Conservation (phyloP, 2,113 vertebrate species). For the Saiga tatarica region DNA sequence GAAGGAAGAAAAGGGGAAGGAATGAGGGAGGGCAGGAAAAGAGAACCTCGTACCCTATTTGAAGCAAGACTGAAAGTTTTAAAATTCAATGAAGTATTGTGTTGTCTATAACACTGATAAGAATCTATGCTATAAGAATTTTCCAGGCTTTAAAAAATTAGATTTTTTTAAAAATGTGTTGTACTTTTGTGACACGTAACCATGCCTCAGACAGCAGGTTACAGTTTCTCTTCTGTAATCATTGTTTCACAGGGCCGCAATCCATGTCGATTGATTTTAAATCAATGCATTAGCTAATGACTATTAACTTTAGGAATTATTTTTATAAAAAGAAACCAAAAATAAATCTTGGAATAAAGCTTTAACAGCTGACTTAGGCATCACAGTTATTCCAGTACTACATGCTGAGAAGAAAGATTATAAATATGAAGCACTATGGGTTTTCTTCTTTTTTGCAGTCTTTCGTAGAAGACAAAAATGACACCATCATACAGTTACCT, state of each 20-base stretch:
- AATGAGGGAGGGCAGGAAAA: neutral
- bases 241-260: neutral
- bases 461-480: slow-evolving; percentile 80
- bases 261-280: slow-evolving; percentile 39
- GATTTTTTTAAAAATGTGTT: slow-evolving; percentile 38
- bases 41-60: neutral
- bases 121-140: neutral
- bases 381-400: slow-evolving; percentile 57
- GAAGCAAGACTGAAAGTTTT: slow-evolving; percentile 26
- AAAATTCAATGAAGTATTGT: neutral
- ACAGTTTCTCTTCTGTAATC: neutral
- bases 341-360: slow-evolving; percentile 64
- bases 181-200: slow-evolving; percentile 7
- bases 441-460: slow-evolving; percentile 72
- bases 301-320: slow-evolving; percentile 50
- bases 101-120: neutral
- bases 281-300: slow-evolving; percentile 30
- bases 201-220: neutral
- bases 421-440: slow-evolving; percentile 74
- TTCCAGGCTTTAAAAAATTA: slow-evolving; percentile 6
- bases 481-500: slow-evolving; percentile 81
- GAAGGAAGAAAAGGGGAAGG: neutral
- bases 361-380: slow-evolving; percentile 66
- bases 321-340: slow-evolving; percentile 53
- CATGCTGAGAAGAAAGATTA: slow-evolving; percentile 74